Base-by-base conservation (phyloP, 2,888 invertebrate species). In the Orthosia cruda region DNA sequence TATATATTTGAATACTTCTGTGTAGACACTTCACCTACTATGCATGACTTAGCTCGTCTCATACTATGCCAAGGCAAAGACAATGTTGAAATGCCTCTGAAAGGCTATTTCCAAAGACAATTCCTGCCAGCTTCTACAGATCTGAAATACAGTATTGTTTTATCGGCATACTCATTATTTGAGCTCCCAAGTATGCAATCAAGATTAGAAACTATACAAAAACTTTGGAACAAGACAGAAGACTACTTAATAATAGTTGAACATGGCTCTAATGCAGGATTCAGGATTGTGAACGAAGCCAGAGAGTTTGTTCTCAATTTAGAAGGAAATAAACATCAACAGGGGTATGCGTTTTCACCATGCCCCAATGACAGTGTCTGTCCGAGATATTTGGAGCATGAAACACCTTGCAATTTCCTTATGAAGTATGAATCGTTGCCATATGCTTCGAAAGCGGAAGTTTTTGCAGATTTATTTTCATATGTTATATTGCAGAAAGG, bases 401-500 rank as follows among this genome's bases (percentile, higher is more conserved):
- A 97, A 11, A 98, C 97, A 0, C 98, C 98, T 0, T 99, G 99
- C 88, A 98, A 98, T 91, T 99, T 98, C 92, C 92, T 97, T 84
- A 97, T 97, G 66, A 91, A 95, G 26, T 98, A 98, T 89, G 94
- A 97, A 80, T 94, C 97, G 0, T 89, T 98, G 68, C 96, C 97
- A 0, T 97, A 97, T 69, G 97, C 96, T 0, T 90, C 92, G 0
- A 95, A 94, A 62, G 88, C 92, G 18, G 94, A 95, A 74, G 81
- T 96, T 0, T 93, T 90, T 67, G 97, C 93, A 0, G 98, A 98
- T 86, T 91, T 97, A 40, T 99, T 97, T 92, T 98, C 98, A 0
- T 99, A 99, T 92, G 97, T 99, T 0, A 97, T 99, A 64, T 93
- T 99, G 45, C 98, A 97, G 92, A 98, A 98, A 97, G 98, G 99